Evolutionary conservation across 2,888 invertebrate genomes (phyloP), one percentile per base, ranked within the genome.

Genomic region (Lepidonotus clava): DNA sequence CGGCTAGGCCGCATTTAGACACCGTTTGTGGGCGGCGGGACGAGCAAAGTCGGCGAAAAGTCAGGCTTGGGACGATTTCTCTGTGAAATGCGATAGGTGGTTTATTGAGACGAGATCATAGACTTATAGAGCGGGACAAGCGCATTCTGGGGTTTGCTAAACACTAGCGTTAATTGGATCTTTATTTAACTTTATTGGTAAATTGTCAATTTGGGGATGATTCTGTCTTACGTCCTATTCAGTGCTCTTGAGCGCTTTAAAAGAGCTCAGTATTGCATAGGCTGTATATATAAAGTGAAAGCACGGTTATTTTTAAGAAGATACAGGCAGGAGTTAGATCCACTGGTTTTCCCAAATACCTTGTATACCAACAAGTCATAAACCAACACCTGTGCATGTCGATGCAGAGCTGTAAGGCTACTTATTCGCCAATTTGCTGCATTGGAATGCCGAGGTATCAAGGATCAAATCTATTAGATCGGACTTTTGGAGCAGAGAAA

Each of bases 11-110:
- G 67, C 8, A 6, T 34, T 71, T 24, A 71, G 32, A 76, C 61
- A 40, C 76, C 76, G 36, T 18, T 76, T 76, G 38, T 76, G 18
- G 38, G 40, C 28, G n/a, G 34, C 24, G 76, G 40, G 38, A 76
- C 36, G 21, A 36, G 38, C 40, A 76, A 53, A 61, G 61, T 61
- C 61, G 24, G n/a, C 24, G 11, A n/a, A 38, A 76, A 76, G 76
- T 76, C 76, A 67, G 76, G 76, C 21, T 76, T 38, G 38, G 24
- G 40, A 14, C 40, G 76, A 76, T 34, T 76, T 76, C 18, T 21
- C 76, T 76, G 76, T 76, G 76, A 76, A 76, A 76, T 76, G 76
- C 76, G 76, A 76, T 76, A 76, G 76, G 24, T 76, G 76, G 24
- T 40, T 36, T 28, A 32, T 71, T 32, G 18, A 36, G 6, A 76